Evolutionary conservation across 2,888 invertebrate species (phyloP).

Genomic region (Drosophila neutralis): DNA sequence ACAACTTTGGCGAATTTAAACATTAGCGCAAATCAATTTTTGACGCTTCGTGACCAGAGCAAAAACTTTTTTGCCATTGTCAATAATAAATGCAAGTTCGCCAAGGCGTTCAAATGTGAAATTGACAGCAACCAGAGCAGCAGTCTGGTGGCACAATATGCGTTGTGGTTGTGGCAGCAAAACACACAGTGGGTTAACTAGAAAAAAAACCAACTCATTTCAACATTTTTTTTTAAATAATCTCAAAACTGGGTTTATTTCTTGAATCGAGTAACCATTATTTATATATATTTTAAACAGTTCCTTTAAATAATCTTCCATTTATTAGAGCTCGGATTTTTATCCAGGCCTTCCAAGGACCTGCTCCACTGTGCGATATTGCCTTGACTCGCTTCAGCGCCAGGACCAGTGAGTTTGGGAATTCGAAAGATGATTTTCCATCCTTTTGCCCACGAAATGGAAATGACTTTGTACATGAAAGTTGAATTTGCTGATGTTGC

Average conservation of each 20-base stretch:
- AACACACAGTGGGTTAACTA: background rate
- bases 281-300: background rate
- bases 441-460: slow-evolving; percentile 45
- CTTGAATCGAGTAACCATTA: no score
- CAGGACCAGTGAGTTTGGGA: slow-evolving; percentile 23
- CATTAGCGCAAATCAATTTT: slow-evolving; percentile 70
- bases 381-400: background rate
- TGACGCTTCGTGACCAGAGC: slow-evolving; percentile 51
- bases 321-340: background rate
- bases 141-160: slow-evolving; percentile 28
- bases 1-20: slow-evolving; percentile 45
- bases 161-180: slow-evolving; percentile 12
- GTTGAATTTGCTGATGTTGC: slow-evolving; percentile 22
- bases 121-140: slow-evolving; percentile 65
- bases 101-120: slow-evolving; percentile 70
- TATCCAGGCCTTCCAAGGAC: background rate
- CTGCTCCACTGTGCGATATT: slow-evolving; percentile 17
- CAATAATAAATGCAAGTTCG: slow-evolving; percentile 74
- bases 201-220: background rate
- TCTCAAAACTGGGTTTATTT: background rate
- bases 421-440: slow-evolving; percentile 69
- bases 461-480: slow-evolving; percentile 60
- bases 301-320: background rate
- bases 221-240: no score
- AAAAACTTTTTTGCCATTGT: slow-evolving; percentile 74